Evolutionary conservation across 2,888 invertebrate species (phyloP).

Genomic region (Drosophila borealis): DNA sequence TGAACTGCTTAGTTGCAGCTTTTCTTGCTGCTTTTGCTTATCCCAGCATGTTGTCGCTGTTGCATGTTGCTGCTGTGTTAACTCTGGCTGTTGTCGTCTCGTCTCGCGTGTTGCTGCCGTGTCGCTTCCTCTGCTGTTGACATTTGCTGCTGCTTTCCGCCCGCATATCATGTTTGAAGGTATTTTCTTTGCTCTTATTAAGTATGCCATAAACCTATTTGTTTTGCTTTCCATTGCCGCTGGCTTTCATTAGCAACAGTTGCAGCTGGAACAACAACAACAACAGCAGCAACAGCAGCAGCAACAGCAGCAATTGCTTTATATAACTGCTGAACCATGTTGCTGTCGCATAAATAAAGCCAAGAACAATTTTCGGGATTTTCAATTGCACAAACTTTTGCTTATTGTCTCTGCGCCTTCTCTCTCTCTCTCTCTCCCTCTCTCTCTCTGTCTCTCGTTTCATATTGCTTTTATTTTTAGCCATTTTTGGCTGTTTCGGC

Average conservation of each 20-base stretch:
- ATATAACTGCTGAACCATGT: constrained; percentile 29
- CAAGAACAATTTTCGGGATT: constrained; percentile 41
- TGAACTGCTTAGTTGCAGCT: constrained; percentile 3
- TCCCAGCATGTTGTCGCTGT: constrained; percentile 5
- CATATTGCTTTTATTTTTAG: constrained; percentile 20
- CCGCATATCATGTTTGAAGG: constrained; percentile 43
- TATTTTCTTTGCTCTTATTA: constrained; percentile 46
- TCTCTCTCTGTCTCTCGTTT: not conserved
- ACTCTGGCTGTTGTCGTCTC: constrained; percentile 24
- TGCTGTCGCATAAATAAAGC: constrained; percentile 11
- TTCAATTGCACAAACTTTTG: constrained; percentile 62
- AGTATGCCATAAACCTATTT: constrained; percentile 48
- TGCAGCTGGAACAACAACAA: constrained; percentile 27
- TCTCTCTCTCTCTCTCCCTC: no score
- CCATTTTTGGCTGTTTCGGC: constrained; percentile 15
- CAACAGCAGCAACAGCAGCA: constrained; percentile 20
- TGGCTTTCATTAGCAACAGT: constrained; percentile 47
- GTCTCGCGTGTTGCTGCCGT: constrained; percentile 19
- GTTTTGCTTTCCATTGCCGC: constrained; percentile 25
- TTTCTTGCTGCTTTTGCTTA: not conserved
- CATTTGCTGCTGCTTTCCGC: constrained; percentile 54
- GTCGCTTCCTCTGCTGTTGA: constrained; percentile 19
- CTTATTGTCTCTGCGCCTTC: constrained; percentile 49
- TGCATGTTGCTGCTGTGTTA: constrained; percentile 28
- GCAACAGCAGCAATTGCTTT: constrained; percentile 8